Evolutionary conservation across 2,113 vertebrate species (phyloP), one percentile per base, ranked within the genome.

Genomic region (Festucalex cinctus): DNA sequence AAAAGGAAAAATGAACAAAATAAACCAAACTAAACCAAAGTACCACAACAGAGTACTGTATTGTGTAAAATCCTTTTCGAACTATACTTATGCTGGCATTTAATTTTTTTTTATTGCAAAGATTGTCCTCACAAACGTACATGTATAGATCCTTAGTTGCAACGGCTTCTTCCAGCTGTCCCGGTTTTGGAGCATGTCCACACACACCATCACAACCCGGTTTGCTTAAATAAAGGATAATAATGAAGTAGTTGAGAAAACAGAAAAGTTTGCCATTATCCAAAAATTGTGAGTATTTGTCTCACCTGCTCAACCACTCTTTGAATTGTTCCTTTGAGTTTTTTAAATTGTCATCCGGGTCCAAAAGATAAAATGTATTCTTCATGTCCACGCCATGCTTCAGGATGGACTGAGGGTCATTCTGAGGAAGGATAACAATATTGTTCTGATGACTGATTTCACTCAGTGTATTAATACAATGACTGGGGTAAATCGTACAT

Each of bases 91-190:
- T 59, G 32, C 28, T 32, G 28, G 28, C 28, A 2, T 32, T 32
- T 32, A 7, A 17, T 12, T 32, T 58, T 16, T 51, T 16, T 22
- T 20, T 51, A 56, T 56, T 26, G 53, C 20, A 56, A 56, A 26
- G 53, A 16, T 26, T 57, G 28, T 32, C 46, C 43, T 43, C 5
- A 2, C 37, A 74, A 41, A 92, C 95, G 95, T 81, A 98, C 95
- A 98, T 92, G 66, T 98, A 98, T 14, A 98, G 90, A 67, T 98
- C 95, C 5, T 89, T 93, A 20, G 92, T 88, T 0, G 90, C 68
- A 37, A 98, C 87, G 0, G 93, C 96, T 0, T 85, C 88, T 62
- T 93, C 90, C 35, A 96, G 85, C 76, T 92, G 90, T 56, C 88
- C 83, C 0, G 82, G 51, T 53, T 91, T 89, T 0, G 95, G 95